Evolutionary conservation across 2,797 vertebrate genomes (phyloP), one percentile per base, ranked within the genome.

Genomic region (Sitta carolinensis): DNA sequence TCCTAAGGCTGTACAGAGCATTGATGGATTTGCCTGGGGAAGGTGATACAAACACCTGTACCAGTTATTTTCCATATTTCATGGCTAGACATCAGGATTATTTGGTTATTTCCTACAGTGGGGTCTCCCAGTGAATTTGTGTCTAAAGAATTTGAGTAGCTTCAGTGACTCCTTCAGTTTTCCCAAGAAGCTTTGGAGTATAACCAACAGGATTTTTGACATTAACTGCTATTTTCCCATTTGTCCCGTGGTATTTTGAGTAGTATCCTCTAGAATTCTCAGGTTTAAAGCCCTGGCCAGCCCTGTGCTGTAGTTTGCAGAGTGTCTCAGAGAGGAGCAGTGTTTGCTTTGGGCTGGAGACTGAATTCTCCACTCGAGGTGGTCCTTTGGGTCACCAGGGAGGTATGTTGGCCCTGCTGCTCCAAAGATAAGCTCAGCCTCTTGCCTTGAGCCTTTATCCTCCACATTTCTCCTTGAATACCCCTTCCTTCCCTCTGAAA

Each of bases 311-410:
- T 1, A 21, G 42, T 75, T 82, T 84, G 40, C 13, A 67, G 45
- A 84, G 63, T 19, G 48, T 30, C 62, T 86, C 43, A 9, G 63
- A 69, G 78, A 90, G 63, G 50, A 84, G 64, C 74, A 52, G 50
- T 68, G 83, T 90, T 93, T 90, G 70, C 86, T 55, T 92, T 93
- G 76, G 29, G 67, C 47, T 93, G 87, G 84, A 90, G 89, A 3
- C 87, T 75, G 79, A 66, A 58, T 91, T 91, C 69, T 78, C 40
- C 58, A 15, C 82, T 75, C 77, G 10, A 54, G 79, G 69, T 91
- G 89, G 62, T 85, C 89, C 85, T 92, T 77, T 43, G 79, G 92
- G 84, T 94, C 91, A 75, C 57, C 7, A 4, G 76, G 58, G 72
- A 88, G 61, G 20, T 54, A 7, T 77, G 42, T 40, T 94, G 87